phyloP scores from a whole-genome alignment of 2,113 vertebrate genomes.

The Menidia beryllina region DNA sequence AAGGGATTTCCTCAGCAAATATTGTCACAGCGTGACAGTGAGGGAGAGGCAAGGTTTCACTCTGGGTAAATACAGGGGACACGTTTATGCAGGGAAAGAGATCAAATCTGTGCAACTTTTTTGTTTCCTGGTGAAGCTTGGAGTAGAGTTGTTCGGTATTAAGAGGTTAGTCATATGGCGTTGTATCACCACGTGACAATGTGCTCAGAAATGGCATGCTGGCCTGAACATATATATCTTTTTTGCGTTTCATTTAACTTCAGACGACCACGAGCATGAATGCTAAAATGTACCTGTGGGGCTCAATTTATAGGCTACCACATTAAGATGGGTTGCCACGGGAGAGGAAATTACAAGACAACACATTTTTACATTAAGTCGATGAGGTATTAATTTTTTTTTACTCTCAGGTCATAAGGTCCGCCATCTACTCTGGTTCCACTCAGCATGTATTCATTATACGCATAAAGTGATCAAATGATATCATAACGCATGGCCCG shows the following conservation, averaged over 20 bases:
- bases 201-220: neutral
- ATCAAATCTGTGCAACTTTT: constrained; percentile 22
- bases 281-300: neutral
- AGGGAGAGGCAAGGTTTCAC: constrained; percentile 28
- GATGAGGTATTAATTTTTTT: constrained; percentile 54
- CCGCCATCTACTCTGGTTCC: constrained; percentile 42
- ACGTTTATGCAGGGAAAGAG: constrained; percentile 5
- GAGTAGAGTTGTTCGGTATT: constrained; percentile 12
- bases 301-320: neutral
- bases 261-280: neutral
- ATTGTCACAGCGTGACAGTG: constrained; percentile 58
- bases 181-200: neutral
- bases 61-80: constrained; percentile 11
- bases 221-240: neutral
- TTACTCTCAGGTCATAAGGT: constrained; percentile 53
- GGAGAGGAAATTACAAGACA: constrained; percentile 56
- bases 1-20: constrained; percentile 65
- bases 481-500: constrained; percentile 61
- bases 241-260: neutral
- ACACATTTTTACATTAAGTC: constrained; percentile 46
- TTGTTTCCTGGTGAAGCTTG: constrained; percentile 28
- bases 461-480: constrained; percentile 70
- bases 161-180: neutral
- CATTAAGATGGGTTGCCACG: constrained; percentile 43
- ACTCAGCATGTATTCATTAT: constrained; percentile 73